Evolutionary conservation across 1,140 invertebrate species (phyloP).

Genomic region (Amyelois transitella): DNA sequence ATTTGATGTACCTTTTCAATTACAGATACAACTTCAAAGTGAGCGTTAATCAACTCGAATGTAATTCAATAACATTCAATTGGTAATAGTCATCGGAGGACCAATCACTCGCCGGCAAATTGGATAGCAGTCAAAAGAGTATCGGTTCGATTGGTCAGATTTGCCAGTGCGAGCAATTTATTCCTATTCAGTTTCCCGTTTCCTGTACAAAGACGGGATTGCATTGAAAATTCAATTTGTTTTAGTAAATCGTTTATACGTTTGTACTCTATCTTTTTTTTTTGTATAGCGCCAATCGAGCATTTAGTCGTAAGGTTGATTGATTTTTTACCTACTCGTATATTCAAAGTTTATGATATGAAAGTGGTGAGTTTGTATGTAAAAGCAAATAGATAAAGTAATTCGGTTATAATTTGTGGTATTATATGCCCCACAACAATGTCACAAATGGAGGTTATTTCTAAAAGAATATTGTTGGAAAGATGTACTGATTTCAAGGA

Average conservation of each 20-base stretch:
- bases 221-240: conserved; percentile 1
- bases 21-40: neutral
- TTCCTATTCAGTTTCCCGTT: conserved; percentile 12
- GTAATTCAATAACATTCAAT: neutral
- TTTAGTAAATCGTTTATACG: neutral
- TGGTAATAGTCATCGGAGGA: conserved; percentile 8
- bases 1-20: no score
- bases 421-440: no score
- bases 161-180: conserved; percentile 22
- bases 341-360: no score
- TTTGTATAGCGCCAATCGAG: neutral
- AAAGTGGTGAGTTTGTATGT: no score
- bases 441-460: no score
- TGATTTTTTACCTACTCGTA: no score
- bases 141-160: conserved; percentile 23
- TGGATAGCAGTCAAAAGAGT: conserved; percentile 26
- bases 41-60: neutral
- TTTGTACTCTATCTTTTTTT: neutral
- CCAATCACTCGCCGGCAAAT: conserved; percentile 21
- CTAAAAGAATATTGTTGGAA: no score
- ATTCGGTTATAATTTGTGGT: no score
- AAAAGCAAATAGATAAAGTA: no score
- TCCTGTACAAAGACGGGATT: conserved; percentile 4
- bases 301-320: no score
- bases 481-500: no score